Percentiles rank a stretch among this genome's conserved stretches.
Conservation (phyloP, 2,888 invertebrate species). For the Nemotelus nigrinus region DNA sequence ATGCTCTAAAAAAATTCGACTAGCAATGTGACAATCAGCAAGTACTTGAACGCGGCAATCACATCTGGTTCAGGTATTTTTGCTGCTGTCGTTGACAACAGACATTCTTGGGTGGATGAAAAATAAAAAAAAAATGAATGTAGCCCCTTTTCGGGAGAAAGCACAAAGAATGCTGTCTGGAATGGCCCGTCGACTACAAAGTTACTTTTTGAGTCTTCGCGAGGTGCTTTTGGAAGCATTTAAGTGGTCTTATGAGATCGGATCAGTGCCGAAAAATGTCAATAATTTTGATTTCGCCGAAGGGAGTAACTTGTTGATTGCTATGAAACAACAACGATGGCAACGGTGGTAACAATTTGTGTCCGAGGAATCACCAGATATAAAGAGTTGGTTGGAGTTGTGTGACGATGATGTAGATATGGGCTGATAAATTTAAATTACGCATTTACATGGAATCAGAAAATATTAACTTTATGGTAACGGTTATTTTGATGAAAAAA, state of each 20-base stretch:
- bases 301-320: constrained; percentile 1
- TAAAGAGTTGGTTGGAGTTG: too few species aligned
- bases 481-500: too few species aligned
- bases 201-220: not conserved
- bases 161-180: not conserved
- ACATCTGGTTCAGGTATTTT: constrained; percentile 1
- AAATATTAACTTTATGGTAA: too few species aligned
- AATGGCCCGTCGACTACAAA: not conserved
- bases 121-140: not conserved
- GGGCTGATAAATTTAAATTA: too few species aligned
- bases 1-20: constrained; percentile 14
- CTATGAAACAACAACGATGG: not conserved
- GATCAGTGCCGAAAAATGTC: not conserved
- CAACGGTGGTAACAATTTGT: not conserved
- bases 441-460: too few species aligned
- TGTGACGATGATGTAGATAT: too few species aligned
- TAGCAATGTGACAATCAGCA: not conserved
- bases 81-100: too few species aligned
- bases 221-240: not conserved
- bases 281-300: constrained; percentile 13
- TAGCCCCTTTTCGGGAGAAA: constrained; percentile 25
- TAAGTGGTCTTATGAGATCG: constrained; percentile 14
- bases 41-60: not conserved
- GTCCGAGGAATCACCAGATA: too few species aligned
- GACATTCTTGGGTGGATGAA: too few species aligned